phyloP scores from a whole-genome alignment of 2,113 vertebrate species.

The Garra rufa region DNA sequence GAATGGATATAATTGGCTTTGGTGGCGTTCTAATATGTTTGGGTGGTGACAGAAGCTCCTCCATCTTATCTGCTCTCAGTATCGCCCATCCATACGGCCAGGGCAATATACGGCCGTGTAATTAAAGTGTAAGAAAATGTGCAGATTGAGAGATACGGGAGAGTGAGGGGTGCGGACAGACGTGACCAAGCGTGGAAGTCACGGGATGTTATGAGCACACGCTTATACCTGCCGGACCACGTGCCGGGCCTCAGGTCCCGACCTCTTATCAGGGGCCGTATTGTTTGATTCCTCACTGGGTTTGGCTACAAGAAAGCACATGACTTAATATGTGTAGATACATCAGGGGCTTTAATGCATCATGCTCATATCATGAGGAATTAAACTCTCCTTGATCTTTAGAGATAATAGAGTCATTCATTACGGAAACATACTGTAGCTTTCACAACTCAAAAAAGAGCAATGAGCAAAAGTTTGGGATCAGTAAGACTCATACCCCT shows the following conservation, averaged over 20 bases:
- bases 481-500: too few species aligned
- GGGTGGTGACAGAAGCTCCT: slow-evolving; percentile 81
- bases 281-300: slow-evolving; percentile 4
- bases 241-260: not conserved
- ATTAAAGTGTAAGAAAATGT: slow-evolving; percentile 80
- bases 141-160: slow-evolving; percentile 78
- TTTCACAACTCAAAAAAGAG: not conserved
- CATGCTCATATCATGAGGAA: not conserved
- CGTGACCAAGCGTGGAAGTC: slow-evolving; percentile 66
- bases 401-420: not conserved
- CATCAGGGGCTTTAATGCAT: not conserved
- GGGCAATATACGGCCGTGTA: slow-evolving; percentile 77
- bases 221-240: slow-evolving; percentile 56
- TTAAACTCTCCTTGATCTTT: not conserved
- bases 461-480: too few species aligned
- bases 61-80: slow-evolving; percentile 82
- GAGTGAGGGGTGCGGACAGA: slow-evolving; percentile 83
- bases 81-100: slow-evolving; percentile 76
- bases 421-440: not conserved
- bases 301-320: slow-evolving; percentile 15
- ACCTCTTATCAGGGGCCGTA: not conserved
- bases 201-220: slow-evolving; percentile 65
- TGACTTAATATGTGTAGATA: not conserved
- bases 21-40: slow-evolving; percentile 75
- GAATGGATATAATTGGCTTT: slow-evolving; percentile 73